Conservation (phyloP, 2,888 invertebrate genomes). For the Eupelmus urozonus region DNA sequence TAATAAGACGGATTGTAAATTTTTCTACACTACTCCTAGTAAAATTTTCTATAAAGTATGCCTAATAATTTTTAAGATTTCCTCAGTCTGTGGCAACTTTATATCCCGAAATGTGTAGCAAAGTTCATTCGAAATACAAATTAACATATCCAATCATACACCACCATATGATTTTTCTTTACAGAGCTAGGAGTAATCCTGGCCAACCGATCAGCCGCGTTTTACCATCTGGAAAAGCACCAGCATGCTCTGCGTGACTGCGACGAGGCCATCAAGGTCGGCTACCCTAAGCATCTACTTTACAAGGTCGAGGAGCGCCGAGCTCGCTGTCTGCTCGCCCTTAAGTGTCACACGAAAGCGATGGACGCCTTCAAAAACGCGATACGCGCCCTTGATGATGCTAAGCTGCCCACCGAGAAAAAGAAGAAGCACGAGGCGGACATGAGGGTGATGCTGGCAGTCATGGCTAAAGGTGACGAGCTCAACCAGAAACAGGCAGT, state of each 20-base stretch:
- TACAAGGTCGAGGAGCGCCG: slow-evolving; percentile 88
- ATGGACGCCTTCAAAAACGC: slow-evolving; percentile 83
- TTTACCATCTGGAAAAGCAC: slow-evolving; percentile 85
- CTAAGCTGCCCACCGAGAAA: slow-evolving; percentile 82
- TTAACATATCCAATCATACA: too few species aligned
- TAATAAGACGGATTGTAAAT: too few species aligned
- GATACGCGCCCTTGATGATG: slow-evolving; percentile 83
- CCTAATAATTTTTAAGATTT: too few species aligned
- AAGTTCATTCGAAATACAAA: too few species aligned
- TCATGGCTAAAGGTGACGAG: slow-evolving; percentile 82
- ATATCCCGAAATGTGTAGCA: too few species aligned
- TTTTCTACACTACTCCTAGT: too few species aligned
- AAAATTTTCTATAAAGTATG: too few species aligned
- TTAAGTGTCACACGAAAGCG: slow-evolving; percentile 83
- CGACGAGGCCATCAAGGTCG: slow-evolving; percentile 82
- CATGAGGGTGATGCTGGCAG: slow-evolving; percentile 84
- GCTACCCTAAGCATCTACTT: slow-evolving; percentile 85
- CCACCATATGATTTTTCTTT: too few species aligned
- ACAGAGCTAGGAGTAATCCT: slow-evolving; percentile 83
- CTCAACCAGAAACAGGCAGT: slow-evolving; percentile 59
- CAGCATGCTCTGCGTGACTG: slow-evolving; percentile 85
- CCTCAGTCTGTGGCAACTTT: too few species aligned
- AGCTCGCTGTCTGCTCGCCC: slow-evolving; percentile 84
- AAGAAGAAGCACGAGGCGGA: slow-evolving; percentile 83
- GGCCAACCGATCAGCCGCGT: slow-evolving; percentile 89